phyloP scores from a whole-genome alignment of 2,113 vertebrate genomes.

The Pseudolaguvia tuberculata region DNA sequence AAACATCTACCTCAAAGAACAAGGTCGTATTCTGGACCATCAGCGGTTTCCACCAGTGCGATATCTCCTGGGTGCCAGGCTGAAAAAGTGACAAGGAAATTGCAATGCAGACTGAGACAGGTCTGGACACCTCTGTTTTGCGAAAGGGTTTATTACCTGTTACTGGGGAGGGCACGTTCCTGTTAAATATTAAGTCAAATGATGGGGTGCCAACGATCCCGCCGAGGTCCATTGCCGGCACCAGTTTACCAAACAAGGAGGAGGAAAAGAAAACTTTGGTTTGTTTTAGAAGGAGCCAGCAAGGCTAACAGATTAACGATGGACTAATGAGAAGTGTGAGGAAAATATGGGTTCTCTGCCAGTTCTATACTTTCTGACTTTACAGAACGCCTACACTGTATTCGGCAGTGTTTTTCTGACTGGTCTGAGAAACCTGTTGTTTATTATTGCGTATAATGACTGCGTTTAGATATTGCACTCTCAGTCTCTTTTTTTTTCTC shows the following conservation, averaged over 20 bases:
- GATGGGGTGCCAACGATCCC: conserved; percentile 13
- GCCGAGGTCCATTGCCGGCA: neutral
- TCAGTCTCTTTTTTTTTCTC: conserved; percentile 16
- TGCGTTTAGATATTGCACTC: conserved; percentile 26
- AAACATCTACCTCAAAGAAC: conserved; percentile 20
- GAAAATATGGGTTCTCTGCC: neutral
- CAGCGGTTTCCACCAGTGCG: conserved; percentile 50
- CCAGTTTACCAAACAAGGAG: neutral
- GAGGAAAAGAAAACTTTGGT: conserved; percentile 18
- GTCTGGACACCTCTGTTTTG: neutral
- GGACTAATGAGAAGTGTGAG: conserved; percentile 50
- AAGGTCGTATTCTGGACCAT: conserved; percentile 40
- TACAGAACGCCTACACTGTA: conserved; percentile 51
- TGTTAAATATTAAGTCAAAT: conserved; percentile 34
- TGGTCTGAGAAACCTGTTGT: conserved; percentile 51
- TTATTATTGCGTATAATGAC: conserved; percentile 38
- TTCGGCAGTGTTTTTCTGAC: conserved; percentile 49
- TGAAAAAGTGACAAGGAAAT: conserved; percentile 44
- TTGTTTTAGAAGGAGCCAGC: conserved; percentile 33
- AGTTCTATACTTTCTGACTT: conserved; percentile 48
- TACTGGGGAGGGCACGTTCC: neutral
- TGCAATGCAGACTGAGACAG: neutral
- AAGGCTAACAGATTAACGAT: conserved; percentile 50
- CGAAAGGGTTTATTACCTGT: conserved; percentile 13
- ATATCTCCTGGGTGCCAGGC: conserved; percentile 29